Conservation (phyloP, 2,113 vertebrate species). For the Phylloscopus whistleri region DNA sequence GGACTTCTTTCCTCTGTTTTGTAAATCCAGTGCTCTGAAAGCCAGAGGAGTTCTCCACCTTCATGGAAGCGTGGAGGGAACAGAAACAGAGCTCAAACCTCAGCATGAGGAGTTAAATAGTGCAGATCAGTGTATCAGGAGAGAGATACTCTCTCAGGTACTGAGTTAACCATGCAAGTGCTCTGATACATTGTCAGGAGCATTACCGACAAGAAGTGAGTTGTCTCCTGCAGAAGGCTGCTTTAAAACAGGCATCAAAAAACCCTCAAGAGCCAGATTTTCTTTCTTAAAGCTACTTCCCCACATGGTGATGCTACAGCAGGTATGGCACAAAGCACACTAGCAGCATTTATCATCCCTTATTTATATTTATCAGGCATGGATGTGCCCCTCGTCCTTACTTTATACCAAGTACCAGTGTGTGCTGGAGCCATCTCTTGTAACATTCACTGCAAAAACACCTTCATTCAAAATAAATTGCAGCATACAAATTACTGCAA, state of each 20-base stretch:
- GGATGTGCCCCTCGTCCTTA: background rate
- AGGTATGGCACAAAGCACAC: background rate
- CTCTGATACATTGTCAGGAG: background rate
- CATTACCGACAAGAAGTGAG: fast-evolving
- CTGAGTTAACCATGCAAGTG: background rate
- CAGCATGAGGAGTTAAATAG: background rate
- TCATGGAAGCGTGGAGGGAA: background rate
- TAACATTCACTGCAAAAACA: background rate
- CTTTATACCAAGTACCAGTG: background rate
- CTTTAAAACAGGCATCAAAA: background rate
- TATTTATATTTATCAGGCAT: background rate
- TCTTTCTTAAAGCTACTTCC: background rate
- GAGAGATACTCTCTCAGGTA: background rate
- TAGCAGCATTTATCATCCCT: background rate
- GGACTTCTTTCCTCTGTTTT: background rate
- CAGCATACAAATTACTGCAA: background rate
- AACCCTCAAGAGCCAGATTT: background rate
- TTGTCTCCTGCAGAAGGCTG: background rate
- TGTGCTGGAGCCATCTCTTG: background rate
- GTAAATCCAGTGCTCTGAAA: background rate
- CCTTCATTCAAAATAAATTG: background rate
- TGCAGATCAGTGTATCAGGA: background rate
- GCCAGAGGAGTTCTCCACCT: background rate
- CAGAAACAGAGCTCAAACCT: background rate
- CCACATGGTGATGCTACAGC: background rate